A percentile compares a stretch with the other conserved stretches of the same genome.
Conservation (phyloP, 2,888 invertebrate genomes). For the Cheilosia scutellata region DNA sequence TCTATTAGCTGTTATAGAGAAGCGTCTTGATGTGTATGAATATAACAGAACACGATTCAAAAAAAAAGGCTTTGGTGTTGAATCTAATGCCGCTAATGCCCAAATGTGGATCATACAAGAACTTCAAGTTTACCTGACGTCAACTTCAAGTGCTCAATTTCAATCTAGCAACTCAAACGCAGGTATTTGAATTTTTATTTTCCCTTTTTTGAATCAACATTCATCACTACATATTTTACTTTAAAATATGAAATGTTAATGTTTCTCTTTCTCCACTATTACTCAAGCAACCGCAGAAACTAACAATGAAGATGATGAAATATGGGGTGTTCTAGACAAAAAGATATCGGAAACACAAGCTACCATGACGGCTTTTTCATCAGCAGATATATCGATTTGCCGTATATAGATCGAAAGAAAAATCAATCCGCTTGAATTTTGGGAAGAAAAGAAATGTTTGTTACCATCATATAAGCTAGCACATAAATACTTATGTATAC, state of each 20-base stretch:
- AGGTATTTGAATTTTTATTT: no score
- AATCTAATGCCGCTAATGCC: no score
- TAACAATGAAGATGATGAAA: conserved; percentile 21
- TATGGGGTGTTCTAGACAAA: conserved; percentile 24
- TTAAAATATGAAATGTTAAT: conserved; percentile 6
- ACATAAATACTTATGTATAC: conserved; percentile 27
- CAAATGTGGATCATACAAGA: conserved; percentile 11
- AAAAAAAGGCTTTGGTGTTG: no score
- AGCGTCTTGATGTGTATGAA: no score
- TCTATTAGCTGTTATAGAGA: no score
- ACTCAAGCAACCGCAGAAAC: conserved; percentile 6
- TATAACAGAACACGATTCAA: no score
- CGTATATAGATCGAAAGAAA: conserved; percentile 12
- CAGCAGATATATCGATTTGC: conserved; percentile 16
- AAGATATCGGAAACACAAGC: conserved; percentile 17
- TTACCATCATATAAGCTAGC: conserved; percentile 19
- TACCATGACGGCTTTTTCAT: background rate
- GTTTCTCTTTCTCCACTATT: conserved; percentile 4
- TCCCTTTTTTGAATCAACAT: no score
- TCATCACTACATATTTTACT: background rate
- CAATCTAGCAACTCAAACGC: no score
- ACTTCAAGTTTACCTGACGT: conserved; percentile 7
- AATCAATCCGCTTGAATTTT: background rate
- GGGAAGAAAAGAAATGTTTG: conserved; percentile 23
- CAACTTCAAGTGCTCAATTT: conserved; percentile 17